Base-by-base conservation (phyloP, 2,113 vertebrate genomes). In the Lanius collurio region DNA sequence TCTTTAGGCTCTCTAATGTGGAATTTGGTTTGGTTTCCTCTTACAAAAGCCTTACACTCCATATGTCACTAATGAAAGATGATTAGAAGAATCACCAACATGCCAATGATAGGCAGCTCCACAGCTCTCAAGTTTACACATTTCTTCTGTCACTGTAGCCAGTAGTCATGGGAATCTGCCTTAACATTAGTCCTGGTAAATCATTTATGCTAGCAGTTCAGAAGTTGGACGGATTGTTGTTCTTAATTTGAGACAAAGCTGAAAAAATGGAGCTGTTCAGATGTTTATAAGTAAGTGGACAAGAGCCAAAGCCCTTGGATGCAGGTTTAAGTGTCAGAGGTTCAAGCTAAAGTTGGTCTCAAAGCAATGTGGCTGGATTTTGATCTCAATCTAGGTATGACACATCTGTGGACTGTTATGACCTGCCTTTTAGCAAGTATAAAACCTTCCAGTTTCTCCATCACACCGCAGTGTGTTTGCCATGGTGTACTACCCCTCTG, bases 381-480 rank as follows among this genome's bases (percentile, higher is more conserved):
- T 33, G 44, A 77, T 84, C 80, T 89, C 27, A 2, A 11, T 42
- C 60, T 68, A 53, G 15, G 9, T 55, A 27, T 41, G 64, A 64
- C 44, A 75, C 65, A 39, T 60, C 53, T 69, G 1, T 42, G 57
- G 81, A 46, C 13, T 73, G 56, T 65, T 74, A 35, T 19, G 63
- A 76, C 28, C 46, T 56, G n/a, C 28, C 60, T 64, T 92, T 84
- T 44, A 49, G 55, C 59, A 63, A 41, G 67, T 26, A n/a, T 11
- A 20, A 50, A 59, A 47, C 59, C 39, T 56, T 81, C 42, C 30
- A 46, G n/a, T 42, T 84, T 79, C 62, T 77, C 55, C 50, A 31
- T 62, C 37, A 11, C 8, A 15, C 52, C 0, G 0, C 47, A 42
- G n/a, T 9, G 37, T 2, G 0, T 90, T 82, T 87, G 74, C 1